phyloP scores from a whole-genome alignment of 2,888 invertebrate species.

The Microchrysa polita region DNA sequence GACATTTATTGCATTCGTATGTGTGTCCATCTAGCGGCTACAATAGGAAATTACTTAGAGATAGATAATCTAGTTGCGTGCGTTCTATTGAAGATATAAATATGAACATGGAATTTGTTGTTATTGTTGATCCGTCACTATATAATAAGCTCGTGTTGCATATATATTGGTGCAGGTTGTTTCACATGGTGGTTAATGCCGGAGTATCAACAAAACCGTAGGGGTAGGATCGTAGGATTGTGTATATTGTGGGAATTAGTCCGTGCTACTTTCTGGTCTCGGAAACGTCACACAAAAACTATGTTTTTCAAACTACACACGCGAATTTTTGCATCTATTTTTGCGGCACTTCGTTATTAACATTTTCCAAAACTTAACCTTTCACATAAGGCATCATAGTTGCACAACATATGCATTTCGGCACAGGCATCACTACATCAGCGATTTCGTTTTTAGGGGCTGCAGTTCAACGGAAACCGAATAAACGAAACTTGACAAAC shows the following conservation, averaged over 20 bases:
- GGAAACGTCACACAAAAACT: constrained; percentile 6
- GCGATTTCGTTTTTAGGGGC: not conserved
- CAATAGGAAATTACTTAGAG: constrained; percentile 13
- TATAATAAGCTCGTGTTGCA: not conserved
- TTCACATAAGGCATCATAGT: not conserved
- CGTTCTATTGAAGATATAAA: constrained; percentile 23
- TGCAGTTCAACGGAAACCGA: no score
- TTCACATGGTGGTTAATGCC: not conserved
- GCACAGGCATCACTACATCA: not conserved
- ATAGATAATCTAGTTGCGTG: constrained; percentile 41
- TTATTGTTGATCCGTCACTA: constrained; percentile 17
- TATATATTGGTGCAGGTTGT: not conserved
- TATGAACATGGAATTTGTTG: constrained; percentile 18
- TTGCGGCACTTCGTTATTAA: constrained; percentile 8
- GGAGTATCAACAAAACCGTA: not conserved
- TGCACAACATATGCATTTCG: not conserved
- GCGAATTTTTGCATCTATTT: not conserved
- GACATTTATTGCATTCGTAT: constrained; percentile 3
- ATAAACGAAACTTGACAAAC: constrained; percentile 6
- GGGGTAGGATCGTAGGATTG: constrained; percentile 4
- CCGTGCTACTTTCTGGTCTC: not conserved
- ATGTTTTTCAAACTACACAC: not conserved
- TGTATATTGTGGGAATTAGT: not conserved
- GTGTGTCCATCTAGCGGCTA: constrained; percentile 24
- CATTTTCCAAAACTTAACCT: not conserved